Evolutionary conservation across 2,113 vertebrate genomes (phyloP).

Genomic region (Arothron firmamentum): DNA sequence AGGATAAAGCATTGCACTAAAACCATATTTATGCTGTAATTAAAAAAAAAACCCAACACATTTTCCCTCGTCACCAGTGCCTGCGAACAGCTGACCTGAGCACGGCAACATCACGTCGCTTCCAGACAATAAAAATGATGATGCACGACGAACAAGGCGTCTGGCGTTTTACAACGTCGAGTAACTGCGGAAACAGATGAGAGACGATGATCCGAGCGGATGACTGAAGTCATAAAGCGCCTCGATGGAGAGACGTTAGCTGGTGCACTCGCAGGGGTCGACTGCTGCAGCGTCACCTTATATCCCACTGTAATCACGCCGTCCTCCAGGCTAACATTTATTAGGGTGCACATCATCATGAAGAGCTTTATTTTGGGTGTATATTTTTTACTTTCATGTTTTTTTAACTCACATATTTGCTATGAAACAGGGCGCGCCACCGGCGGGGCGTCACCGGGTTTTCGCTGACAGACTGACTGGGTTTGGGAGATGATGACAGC

Average conservation of each 20-base stretch:
- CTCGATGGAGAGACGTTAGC: not conserved
- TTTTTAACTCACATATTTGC: not conserved
- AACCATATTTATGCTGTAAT: too few relatives aligned
- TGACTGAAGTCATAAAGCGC: constrained; percentile 10
- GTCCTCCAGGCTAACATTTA: too few relatives aligned
- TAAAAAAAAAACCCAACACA: too few relatives aligned
- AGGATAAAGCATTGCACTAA: too few relatives aligned
- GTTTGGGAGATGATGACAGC: not conserved
- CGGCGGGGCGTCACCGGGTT: too few relatives aligned
- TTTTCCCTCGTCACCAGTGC: not conserved
- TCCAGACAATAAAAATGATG: constrained; percentile 9
- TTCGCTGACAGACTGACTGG: not conserved
- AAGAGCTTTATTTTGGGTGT: too few relatives aligned
- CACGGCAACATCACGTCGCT: not conserved
- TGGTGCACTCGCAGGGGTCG: not conserved
- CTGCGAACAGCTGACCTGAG: constrained; percentile 2
- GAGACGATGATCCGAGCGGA: not conserved
- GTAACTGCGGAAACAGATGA: not conserved
- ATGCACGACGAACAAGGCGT: constrained; percentile 3
- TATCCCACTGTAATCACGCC: too few relatives aligned
- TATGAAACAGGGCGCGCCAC: not conserved
- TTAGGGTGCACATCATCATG: too few relatives aligned
- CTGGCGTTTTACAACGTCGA: not conserved
- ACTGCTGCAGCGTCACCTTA: too few relatives aligned
- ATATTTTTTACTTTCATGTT: not conserved